Conservation (phyloP, 92 coral and sea anemone genomes). For the Phymanthus crucifer region DNA sequence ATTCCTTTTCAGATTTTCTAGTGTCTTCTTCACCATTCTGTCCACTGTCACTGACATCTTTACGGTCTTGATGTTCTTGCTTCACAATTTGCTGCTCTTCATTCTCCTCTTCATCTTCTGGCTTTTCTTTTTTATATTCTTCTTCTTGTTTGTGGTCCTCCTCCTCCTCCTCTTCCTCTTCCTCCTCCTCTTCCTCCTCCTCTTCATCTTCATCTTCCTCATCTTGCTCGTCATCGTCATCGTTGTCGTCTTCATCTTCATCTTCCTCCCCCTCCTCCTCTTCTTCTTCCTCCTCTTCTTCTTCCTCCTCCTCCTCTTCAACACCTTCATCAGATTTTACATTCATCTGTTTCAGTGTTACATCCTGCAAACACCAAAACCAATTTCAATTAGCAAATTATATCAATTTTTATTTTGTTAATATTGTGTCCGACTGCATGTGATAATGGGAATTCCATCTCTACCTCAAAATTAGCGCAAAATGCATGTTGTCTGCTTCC, state of each 20-base stretch:
- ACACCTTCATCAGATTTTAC: conserved; percentile 40
- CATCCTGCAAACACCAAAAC: conserved; percentile 46
- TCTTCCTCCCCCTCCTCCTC: conserved; percentile 36
- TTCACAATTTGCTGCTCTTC: conserved; percentile 4
- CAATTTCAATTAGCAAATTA: no score
- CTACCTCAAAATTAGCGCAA: no score
- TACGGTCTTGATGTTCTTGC: not conserved
- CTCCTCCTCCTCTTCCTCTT: conserved; percentile 38
- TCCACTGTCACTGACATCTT: conserved; percentile 14
- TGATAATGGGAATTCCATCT: no score
- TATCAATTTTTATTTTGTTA: not conserved
- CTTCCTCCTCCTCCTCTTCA: not conserved
- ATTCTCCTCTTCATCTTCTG: conserved; percentile 17
- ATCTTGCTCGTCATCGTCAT: not conserved
- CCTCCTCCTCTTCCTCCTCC: conserved; percentile 44
- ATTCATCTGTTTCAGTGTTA: conserved; percentile 72
- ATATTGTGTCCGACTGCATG: no score
- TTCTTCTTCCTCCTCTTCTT: conserved; percentile 29
- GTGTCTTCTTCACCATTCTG: conserved; percentile 10
- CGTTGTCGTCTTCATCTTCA: conserved; percentile 19
- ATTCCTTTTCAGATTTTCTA: not conserved
- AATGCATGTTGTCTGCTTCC: no score
- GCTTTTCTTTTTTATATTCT: conserved; percentile 32
- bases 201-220: conserved; percentile 43
- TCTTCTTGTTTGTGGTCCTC: conserved; percentile 51